Conservation (phyloP, 2,797 vertebrate genomes). For the Echeneis naucrates region DNA sequence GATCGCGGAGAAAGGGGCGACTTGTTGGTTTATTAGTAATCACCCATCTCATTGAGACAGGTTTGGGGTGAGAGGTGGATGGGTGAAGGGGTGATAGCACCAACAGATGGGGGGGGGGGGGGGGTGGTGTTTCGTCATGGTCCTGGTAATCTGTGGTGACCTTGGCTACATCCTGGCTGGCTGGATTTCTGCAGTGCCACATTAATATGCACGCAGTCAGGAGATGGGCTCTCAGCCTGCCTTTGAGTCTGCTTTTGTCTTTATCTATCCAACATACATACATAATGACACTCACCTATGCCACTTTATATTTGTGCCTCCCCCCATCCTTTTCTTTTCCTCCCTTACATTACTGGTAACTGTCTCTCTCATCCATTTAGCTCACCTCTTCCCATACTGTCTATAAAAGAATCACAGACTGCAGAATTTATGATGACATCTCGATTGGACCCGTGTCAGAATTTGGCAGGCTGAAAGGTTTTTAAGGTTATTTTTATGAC, state of each 20-base stretch:
- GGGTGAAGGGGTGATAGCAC: slow-evolving; percentile 16
- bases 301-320: not conserved
- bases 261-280: slow-evolving; percentile 14
- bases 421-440: slow-evolving; percentile 66
- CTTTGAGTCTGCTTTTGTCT: slow-evolving; percentile 49
- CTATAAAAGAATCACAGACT: slow-evolving; percentile 75
- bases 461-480: slow-evolving; percentile 71
- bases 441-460: slow-evolving; percentile 66
- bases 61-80: not conserved
- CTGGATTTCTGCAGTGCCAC: slow-evolving; percentile 68
- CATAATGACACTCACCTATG: not conserved
- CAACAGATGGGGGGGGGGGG: slow-evolving; percentile 20
- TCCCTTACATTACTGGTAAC: slow-evolving; percentile 64
- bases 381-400: slow-evolving; percentile 64
- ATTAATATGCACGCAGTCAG: slow-evolving; percentile 67
- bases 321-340: not conserved
- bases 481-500: slow-evolving; percentile 73
- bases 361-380: slow-evolving; percentile 60
- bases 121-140: slow-evolving; percentile 71
- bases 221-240: slow-evolving; percentile 61
- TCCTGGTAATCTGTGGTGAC: slow-evolving; percentile 80
- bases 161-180: slow-evolving; percentile 70
- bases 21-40: slow-evolving; percentile 61
- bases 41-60: slow-evolving; percentile 26
- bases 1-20: slow-evolving; percentile 42